Evolutionary conservation across 2,888 invertebrate species (phyloP), one percentile per base, ranked within the genome.

Genomic region (Pachycephus smyrnensis): DNA sequence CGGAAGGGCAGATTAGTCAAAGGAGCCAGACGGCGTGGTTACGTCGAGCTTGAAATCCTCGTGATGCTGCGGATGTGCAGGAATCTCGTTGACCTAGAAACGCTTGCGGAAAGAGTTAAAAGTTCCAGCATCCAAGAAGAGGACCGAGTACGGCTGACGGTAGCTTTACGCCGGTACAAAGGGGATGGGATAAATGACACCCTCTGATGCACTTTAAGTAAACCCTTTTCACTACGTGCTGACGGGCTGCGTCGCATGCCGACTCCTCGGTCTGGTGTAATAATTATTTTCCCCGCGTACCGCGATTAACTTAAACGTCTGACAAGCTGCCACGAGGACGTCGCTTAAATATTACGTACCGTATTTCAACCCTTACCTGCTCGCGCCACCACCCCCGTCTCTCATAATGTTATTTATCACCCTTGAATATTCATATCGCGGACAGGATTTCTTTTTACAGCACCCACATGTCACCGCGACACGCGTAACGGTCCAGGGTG

Each of bases 1-100:
- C 88, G 84, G 84, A 87, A 88, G 87, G 86, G 84, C 84, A 86
- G 87, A 89, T 89, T 88, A 88, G 86, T 86, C 88, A 81, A 37
- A 37, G 32, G n/a, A 77, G 83, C 80, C 79, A 69, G 69, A 69
- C 30, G 32, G 69, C 31, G 69, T 30, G 69, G 31, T 69, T 69
- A 31, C 69, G 69, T 69, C 15, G 30, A n/a, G 32, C 30, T 69
- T 69, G 31, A 32, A 31, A 69, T 69, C 31, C 69, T 30, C 69
- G 40, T 12, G 40, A 40, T 40, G 40, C 40, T 40, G 40, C 40
- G 15, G 15, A 40, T 40, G 40, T 15, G 40, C 40, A 40, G 40
- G 40, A 40, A 40, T 40, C 40, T 40, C 40, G 15, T 40, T 40
- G 40, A 40, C 40, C 40, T 15, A 40, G 40, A 40, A 40, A 40